Evolutionary conservation across 2,888 invertebrate genomes (phyloP), one percentile per base, ranked within the genome.

Genomic region (Melieria picta): DNA sequence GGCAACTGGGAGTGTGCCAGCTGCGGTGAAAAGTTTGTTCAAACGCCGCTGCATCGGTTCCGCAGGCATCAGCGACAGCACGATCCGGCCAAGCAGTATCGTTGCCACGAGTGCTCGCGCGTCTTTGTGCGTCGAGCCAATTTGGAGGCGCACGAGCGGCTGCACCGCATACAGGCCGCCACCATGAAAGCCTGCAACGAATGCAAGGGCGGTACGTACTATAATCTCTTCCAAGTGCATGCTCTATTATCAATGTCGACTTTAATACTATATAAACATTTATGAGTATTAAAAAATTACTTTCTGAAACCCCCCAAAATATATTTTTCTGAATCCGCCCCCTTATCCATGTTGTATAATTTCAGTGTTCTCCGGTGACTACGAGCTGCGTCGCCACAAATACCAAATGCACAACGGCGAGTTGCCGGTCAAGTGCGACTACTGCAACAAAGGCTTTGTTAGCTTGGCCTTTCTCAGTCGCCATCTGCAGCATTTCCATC

Each of bases 361-460:
- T 62, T 3, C 52, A 79, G 78, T 63, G 46, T 79, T 75, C 65
- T 13, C 65, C 5, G 71, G 73, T 61, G 75, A 76, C 7, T 76
- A 76, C 60, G 76, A 77, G 45, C 63, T 78, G 45, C 75, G 73
- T 56, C 75, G 74, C 57, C 79, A 79, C 48, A 75, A 77, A 61
- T 78, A 77, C 65, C 75, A 75, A 55, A 57, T 69, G 5, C 79
- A 79, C 52, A 64, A 69, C 57, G 77, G 74, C 13, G 75, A 75
- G 30, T 7, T 72, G 43, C 77, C 76, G 1, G 73, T 74, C 0
- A 74, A 75, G 62, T 79, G 79, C 65, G 75, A 74, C 43, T 63
- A 76, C 62, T 79, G 79, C 63, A 52, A 73, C 57, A 77, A 77
- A 74, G 78, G 76, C 13, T 79, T 79, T 63, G 75, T 76, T n/a